These are phyloP conservation scores for Leucophenga varia DNA, from an alignment of 1,140 invertebrate genomes.

Conservation along the genomic window DNA sequence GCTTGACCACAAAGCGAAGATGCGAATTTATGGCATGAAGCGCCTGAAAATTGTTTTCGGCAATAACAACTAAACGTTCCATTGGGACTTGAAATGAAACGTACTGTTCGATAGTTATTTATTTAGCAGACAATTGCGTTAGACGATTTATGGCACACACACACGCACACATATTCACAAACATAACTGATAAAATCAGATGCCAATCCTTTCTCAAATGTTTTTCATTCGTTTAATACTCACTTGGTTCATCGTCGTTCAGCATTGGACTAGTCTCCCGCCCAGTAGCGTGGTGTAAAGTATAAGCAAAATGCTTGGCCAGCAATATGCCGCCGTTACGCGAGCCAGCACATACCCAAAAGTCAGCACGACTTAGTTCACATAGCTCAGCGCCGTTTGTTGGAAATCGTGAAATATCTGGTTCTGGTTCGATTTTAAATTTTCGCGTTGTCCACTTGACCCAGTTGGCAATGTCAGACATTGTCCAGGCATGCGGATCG, in stretches of 20 bases:
- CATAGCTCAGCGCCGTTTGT: slow-evolving; percentile 63
- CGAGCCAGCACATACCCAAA: slow-evolving; percentile 57
- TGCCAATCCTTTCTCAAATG: background rate
- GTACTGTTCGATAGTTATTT: no score
- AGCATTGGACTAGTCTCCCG: slow-evolving; percentile 58
- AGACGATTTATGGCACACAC: slow-evolving; percentile 39
- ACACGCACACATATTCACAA: no score
- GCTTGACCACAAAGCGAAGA: no score
- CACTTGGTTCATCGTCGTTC: slow-evolving; percentile 51
- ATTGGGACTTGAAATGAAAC: no score
- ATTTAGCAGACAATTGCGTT: no score
- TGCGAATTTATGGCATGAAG: no score
- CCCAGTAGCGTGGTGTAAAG: slow-evolving; percentile 58
- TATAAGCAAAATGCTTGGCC: slow-evolving; percentile 59
- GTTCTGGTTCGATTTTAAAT: slow-evolving; percentile 62
- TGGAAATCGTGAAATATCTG: slow-evolving; percentile 61
- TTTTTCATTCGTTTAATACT: slow-evolving; percentile 19
- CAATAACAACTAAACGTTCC: no score
- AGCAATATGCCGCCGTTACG: slow-evolving; percentile 57
- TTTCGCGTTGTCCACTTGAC: slow-evolving; percentile 65
- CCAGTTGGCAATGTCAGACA: slow-evolving; percentile 66
- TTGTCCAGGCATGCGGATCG: slow-evolving; percentile 68
- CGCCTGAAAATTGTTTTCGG: no score
- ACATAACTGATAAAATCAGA: slow-evolving; percentile 14
- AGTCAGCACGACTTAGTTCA: slow-evolving; percentile 58